Evolutionary conservation across 2,113 vertebrate species (phyloP).

Genomic region (Leptobrachium leishanense): DNA sequence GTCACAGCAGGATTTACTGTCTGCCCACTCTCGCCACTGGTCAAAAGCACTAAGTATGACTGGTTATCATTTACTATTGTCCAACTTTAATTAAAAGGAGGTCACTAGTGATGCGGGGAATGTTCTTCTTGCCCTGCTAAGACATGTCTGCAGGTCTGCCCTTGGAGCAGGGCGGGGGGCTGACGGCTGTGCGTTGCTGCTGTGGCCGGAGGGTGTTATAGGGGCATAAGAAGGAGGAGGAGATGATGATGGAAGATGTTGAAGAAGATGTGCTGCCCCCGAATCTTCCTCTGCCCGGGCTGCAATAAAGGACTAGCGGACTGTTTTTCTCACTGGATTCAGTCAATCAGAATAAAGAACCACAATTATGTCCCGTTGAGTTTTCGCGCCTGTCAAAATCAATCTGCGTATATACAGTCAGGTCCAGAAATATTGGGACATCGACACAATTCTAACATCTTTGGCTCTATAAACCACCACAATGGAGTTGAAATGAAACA

Average conservation of each 20-base stretch:
- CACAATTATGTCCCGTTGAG: too few relatives aligned
- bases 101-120: slow-evolving; percentile 83
- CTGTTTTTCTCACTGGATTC: too few relatives aligned
- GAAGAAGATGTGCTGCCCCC: slow-evolving; percentile 44
- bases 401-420: too few relatives aligned
- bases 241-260: slow-evolving; percentile 20
- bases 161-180: slow-evolving; percentile 57
- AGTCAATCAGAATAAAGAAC: too few relatives aligned
- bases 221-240: slow-evolving; percentile 21
- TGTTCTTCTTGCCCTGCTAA: slow-evolving; percentile 98
- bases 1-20: slow-evolving; percentile 94
- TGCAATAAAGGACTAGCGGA: slow-evolving; percentile 57
- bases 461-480: too few relatives aligned
- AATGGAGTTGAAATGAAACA: too few relatives aligned
- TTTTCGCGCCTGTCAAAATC: too few relatives aligned
- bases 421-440: too few relatives aligned
- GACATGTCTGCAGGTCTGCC: slow-evolving; percentile 76
- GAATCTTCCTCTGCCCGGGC: slow-evolving; percentile 25
- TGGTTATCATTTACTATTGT: slow-evolving; percentile 47
- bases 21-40: slow-evolving; percentile 96
- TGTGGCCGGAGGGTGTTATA: slow-evolving; percentile 45
- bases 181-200: slow-evolving; percentile 71
- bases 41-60: slow-evolving; percentile 87
- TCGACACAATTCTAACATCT: too few relatives aligned
- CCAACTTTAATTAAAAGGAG: too few relatives aligned